Base-by-base conservation (phyloP, 2,113 vertebrate genomes). In the Cricetomys ansorgei region DNA sequence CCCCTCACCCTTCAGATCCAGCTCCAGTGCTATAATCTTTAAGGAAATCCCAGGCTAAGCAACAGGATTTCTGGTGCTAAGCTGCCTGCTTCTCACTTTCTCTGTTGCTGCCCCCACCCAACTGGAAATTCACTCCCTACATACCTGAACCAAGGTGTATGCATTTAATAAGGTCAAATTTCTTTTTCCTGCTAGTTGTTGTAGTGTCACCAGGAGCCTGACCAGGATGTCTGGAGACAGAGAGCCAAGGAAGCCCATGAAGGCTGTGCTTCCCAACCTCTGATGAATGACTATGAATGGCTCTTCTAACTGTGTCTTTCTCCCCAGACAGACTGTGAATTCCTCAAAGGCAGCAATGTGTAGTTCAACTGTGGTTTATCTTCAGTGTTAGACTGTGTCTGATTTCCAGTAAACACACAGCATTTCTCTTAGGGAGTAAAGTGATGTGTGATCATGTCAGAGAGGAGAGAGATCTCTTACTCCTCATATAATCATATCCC, bases 301-400 rank as follows among this genome's bases (percentile, higher is more conserved):
- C 50, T 93, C 64, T 27, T 69, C 62, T 92, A 45, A 15, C 34
- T 90, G 84, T 76, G 75, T 93, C 84, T 89, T 80, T 94, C 83
- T 87, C 75, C 87, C 53, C 95, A 1, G 0, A 29, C 79, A 76
- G 55, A 43, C 65, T 80, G 27, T 70, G 87, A 80, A 67, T 62
- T 97, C 79, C 75, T 90, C 84, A 79, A 92, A 94, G 93, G 88
- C 90, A 95, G 34, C 59, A 17, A 21, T 0, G 0, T 93, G 53
- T n/a, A 17, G 21, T 76, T 92, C 90, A 81, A 40, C 90, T 27
- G 16, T 37, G 4, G 16, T 81, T 92, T 93, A 77, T 85, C 84
- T 95, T 97, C 48, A 62, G 25, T 73, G 75, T 55, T 5, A 1
- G 50, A 65, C 31, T 67, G 31, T 40, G 40, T 65, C 69, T 48